Evolutionary conservation across 2,888 invertebrate genomes (phyloP).

Genomic region (Baronia brevicornis): DNA sequence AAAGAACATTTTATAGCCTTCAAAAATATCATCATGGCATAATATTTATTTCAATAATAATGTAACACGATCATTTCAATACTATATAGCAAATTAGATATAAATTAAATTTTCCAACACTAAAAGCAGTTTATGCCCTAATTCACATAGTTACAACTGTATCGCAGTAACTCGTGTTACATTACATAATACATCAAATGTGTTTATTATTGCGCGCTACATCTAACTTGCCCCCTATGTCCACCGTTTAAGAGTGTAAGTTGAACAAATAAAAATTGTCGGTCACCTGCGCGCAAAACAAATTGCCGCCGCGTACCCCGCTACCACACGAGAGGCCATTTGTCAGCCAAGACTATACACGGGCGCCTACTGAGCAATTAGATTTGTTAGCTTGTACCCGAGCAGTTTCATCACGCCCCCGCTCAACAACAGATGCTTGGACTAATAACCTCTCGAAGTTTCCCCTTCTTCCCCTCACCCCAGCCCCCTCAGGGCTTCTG

Average conservation of each 20-base stretch:
- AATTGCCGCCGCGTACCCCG: slow-evolving; percentile 47
- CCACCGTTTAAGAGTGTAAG: slow-evolving; percentile 13
- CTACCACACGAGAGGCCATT: slow-evolving; percentile 62
- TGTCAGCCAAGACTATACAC: slow-evolving; percentile 59
- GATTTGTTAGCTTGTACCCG: slow-evolving; percentile 75
- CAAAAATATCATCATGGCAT: no score
- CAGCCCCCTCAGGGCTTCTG: slow-evolving; percentile 44
- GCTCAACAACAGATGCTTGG: slow-evolving; percentile 77
- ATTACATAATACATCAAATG: slow-evolving; percentile 10
- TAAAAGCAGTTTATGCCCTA: no score
- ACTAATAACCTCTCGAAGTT: slow-evolving; percentile 78
- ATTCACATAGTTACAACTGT: no score
- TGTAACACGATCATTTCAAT: no score
- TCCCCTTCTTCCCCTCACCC: slow-evolving; percentile 58
- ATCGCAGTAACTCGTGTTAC: no score
- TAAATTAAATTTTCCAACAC: no score
- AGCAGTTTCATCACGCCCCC: slow-evolving; percentile 74
- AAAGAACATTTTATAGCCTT: no score
- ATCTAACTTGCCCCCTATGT: slow-evolving; percentile 7
- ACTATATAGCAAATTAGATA: no score
- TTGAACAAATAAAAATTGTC: slow-evolving; percentile 35
- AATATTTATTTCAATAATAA: no score
- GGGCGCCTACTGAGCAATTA: slow-evolving; percentile 74
- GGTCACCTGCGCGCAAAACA: slow-evolving; percentile 61
- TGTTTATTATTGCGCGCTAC: no score